A percentile compares a stretch with the other conserved stretches of the same genome.
Conservation (phyloP, 2,797 vertebrate species). For the Danio aesculapii region DNA sequence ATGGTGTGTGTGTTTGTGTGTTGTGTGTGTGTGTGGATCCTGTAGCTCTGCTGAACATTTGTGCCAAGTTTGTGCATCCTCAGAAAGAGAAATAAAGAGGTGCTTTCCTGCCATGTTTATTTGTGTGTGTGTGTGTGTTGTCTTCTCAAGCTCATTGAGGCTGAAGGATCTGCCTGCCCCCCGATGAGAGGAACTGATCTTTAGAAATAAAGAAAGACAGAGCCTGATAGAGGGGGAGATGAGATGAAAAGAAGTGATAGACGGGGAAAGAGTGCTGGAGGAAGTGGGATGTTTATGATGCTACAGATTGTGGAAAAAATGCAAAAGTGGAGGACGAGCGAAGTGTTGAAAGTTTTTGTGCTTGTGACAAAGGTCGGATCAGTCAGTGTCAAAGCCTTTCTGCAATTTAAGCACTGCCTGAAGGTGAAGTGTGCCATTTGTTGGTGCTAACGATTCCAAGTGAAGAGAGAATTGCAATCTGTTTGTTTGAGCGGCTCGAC, state of each 20-base stretch:
- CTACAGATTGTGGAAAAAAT: not conserved
- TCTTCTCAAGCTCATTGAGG: conserved; percentile 79
- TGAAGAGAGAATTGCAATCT: not conserved
- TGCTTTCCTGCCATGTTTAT: conserved; percentile 6
- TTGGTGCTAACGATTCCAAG: not conserved
- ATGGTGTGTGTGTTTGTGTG: conserved; percentile 66
- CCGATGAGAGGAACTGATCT: conserved; percentile 74
- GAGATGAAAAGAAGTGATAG: conserved; percentile 21
- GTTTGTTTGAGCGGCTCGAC: not conserved
- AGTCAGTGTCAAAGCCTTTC: not conserved
- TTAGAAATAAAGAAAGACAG: conserved; percentile 63
- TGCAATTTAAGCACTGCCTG: not conserved
- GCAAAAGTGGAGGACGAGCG: not conserved
- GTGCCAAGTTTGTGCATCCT: conserved; percentile 13
- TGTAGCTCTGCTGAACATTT: conserved; percentile 57
- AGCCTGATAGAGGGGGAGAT: conserved; percentile 18
- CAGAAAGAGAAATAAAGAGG: not conserved
- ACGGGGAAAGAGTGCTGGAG: conserved; percentile 42
- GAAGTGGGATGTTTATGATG: conserved; percentile 32
- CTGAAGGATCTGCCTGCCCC: conserved; percentile 78
- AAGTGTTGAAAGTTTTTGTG: conserved; percentile 22
- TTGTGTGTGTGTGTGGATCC: conserved; percentile 70
- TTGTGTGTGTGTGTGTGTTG: conserved; percentile 70
- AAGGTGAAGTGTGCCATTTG: conserved; percentile 11
- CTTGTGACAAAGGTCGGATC: not conserved